Conservation (phyloP, 1,140 invertebrate genomes). For the Hycleus phaleratus region DNA sequence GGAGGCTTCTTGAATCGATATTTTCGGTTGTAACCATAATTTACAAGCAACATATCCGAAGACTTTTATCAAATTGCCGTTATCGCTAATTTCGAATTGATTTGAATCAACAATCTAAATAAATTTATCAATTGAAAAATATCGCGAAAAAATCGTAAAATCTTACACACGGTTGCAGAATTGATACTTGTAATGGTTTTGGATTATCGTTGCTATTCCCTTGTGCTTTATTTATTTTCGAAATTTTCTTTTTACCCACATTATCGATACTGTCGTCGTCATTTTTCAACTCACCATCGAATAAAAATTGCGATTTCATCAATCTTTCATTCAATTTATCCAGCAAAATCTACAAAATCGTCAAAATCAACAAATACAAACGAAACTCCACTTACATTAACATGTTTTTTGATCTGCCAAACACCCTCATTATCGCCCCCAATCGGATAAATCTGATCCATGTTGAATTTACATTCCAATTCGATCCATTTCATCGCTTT, state of each 20-base stretch:
- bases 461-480: conserved; percentile 59
- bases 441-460: conserved; percentile 46
- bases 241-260: conserved; percentile 49
- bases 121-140: not conserved
- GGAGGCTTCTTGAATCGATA: conserved; percentile 57
- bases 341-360: conserved; percentile 49
- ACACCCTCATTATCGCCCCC: conserved; percentile 16
- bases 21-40: conserved; percentile 63
- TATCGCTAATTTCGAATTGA: conserved; percentile 14
- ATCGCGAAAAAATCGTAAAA: not conserved
- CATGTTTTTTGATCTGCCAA: conserved; percentile 31
- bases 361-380: conserved; percentile 1
- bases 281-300: conserved; percentile 53
- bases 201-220: conserved; percentile 26
- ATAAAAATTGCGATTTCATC: conserved; percentile 51
- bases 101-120: conserved; percentile 3
- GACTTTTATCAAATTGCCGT: conserved; percentile 47
- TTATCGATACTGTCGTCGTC: conserved; percentile 47
- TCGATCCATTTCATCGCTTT: conserved; percentile 59
- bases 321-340: conserved; percentile 49
- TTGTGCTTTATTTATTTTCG: conserved; percentile 36
- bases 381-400: conserved; percentile 28
- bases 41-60: conserved; percentile 59
- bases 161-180: conserved; percentile 63
- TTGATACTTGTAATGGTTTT: conserved; percentile 43